phyloP scores from a whole-genome alignment of 1,140 invertebrate species.

The Danaus melanippus region DNA sequence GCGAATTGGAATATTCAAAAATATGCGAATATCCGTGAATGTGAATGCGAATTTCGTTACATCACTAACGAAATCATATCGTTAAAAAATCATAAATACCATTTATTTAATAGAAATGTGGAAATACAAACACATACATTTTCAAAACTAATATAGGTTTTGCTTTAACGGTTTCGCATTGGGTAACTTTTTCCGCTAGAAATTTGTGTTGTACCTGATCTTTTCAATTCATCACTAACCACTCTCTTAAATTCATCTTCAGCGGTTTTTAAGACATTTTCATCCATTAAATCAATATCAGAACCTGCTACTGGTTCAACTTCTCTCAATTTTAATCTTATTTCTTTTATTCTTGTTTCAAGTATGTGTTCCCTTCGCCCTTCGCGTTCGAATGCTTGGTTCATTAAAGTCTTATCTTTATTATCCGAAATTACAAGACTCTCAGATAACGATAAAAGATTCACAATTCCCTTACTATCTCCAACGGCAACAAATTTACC shows the following conservation, averaged over 20 bases:
- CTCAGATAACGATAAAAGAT: constrained; percentile 84
- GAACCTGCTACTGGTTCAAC: constrained; percentile 14
- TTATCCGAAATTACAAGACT: constrained; percentile 79
- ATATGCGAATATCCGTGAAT: no score
- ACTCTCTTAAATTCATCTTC: constrained; percentile 40
- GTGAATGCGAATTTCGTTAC: no score
- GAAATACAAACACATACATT: no score
- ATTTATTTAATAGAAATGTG: no score
- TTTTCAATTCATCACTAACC: constrained; percentile 27
- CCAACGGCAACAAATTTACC: constrained; percentile 84
- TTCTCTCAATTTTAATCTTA: constrained; percentile 69
- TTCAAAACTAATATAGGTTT: no score
- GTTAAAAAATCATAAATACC: no score
- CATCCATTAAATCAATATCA: constrained; percentile 18
- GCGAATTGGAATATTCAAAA: no score
- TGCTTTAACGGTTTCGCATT: no score
- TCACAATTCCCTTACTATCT: constrained; percentile 81
- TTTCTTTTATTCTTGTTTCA: constrained; percentile 84
- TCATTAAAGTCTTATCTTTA: constrained; percentile 75
- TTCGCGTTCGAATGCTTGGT: constrained; percentile 87
- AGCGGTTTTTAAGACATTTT: constrained; percentile 23
- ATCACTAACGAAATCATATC: no score
- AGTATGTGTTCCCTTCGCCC: constrained; percentile 88
- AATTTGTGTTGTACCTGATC: not conserved
- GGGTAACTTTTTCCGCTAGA: no score